phyloP scores from a whole-genome alignment of 1,140 invertebrate species.

The Drosophila pseudoobscura region DNA sequence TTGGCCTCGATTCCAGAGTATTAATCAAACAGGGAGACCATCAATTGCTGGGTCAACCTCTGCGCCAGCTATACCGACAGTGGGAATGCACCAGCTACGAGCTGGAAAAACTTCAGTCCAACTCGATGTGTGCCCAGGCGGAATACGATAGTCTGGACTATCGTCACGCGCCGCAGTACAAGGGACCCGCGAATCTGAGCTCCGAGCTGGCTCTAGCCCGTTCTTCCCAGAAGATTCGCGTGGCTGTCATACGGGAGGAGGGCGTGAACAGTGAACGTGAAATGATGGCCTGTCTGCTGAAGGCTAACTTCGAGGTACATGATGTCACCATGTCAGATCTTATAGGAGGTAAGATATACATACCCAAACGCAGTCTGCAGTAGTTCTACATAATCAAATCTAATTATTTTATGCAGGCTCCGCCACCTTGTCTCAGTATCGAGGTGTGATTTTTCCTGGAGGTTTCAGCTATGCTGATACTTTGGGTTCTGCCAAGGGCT shows the following conservation, averaged over 20 bases:
- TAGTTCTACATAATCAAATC: background rate
- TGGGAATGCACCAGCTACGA: slow-evolving; percentile 99
- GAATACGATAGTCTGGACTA: slow-evolving; percentile 88
- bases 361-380: background rate
- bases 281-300: slow-evolving; percentile 96
- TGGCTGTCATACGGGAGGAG: slow-evolving; percentile 98
- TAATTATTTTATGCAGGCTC: slow-evolving; percentile 31
- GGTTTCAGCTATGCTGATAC: slow-evolving; percentile 99
- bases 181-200: slow-evolving; percentile 89
- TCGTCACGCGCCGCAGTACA: slow-evolving; percentile 87
- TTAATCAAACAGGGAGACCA: slow-evolving; percentile 86
- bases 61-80: slow-evolving; percentile 88
- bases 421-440: slow-evolving; percentile 90
- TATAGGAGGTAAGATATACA: slow-evolving; percentile 84
- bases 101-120: slow-evolving; percentile 93
- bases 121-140: slow-evolving; percentile 89
- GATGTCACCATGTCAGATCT: slow-evolving; percentile 97
- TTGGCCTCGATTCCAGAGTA: slow-evolving; percentile 88
- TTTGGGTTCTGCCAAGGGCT: slow-evolving; percentile 97
- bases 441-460: slow-evolving; percentile 96
- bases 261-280: slow-evolving; percentile 98
- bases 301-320: slow-evolving; percentile 96
- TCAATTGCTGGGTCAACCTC: slow-evolving; percentile 85
- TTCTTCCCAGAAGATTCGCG: slow-evolving; percentile 84
- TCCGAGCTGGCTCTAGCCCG: slow-evolving; percentile 81